phyloP scores from a whole-genome alignment of 2,888 invertebrate species.

The Sympetrum striolatum region DNA sequence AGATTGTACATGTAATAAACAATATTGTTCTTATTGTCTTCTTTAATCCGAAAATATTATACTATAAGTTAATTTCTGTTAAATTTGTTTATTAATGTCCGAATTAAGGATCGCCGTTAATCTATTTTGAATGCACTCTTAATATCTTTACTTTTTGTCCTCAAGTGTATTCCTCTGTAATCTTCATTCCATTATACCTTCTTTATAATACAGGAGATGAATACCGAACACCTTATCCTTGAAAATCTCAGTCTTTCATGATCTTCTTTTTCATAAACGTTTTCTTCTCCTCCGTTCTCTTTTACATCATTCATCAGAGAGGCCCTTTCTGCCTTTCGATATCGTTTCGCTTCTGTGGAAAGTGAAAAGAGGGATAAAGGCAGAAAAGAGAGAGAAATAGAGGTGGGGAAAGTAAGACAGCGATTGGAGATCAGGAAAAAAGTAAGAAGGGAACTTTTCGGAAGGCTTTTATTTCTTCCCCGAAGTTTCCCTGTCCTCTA shows the following conservation, averaged over 20 bases:
- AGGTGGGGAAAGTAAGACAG: not conserved
- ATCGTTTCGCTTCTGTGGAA: not conserved
- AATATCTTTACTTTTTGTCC: no score
- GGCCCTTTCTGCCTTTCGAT: not conserved
- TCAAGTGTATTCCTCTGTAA: not conserved
- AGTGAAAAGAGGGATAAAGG: not conserved
- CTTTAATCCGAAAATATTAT: no score
- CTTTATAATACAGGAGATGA: no score
- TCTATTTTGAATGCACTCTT: no score
- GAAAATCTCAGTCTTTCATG: not conserved
- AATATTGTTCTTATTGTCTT: no score
- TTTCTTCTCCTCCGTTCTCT: not conserved
- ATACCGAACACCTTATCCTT: not conserved
- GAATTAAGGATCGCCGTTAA: no score
- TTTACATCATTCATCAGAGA: constrained; percentile 6
- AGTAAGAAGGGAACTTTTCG: no score
- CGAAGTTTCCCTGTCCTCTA: not conserved
- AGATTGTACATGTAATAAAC: no score
- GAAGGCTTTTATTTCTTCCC: not conserved
- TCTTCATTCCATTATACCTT: not conserved
- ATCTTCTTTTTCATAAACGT: not conserved
- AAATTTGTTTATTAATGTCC: no score
- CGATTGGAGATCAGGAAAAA: no score
- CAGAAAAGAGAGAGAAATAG: not conserved
- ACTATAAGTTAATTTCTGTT: no score